These are phyloP conservation scores for Cactoblastis cactorum DNA, from an alignment of 2,888 invertebrate genomes.

Conservation along the genomic window DNA sequence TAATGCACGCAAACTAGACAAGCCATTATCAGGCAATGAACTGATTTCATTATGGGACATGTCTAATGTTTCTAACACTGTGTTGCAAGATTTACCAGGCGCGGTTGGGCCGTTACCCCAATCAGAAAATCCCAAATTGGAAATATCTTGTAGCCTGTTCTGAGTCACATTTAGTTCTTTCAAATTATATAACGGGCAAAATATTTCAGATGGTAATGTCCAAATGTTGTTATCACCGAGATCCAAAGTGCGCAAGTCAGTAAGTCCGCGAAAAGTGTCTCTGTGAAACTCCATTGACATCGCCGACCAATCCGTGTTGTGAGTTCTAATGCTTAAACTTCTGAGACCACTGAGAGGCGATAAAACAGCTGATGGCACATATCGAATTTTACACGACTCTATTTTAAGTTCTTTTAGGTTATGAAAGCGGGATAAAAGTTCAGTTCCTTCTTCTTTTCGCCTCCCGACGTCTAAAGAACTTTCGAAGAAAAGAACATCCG, in stretches of 20 bases:
- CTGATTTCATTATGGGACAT: slow-evolving; percentile 87
- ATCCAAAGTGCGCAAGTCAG: slow-evolving; percentile 83
- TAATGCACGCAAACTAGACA: slow-evolving; percentile 84
- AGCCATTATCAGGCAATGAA: slow-evolving; percentile 83
- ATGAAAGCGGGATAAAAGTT: slow-evolving; percentile 81
- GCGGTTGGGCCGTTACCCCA: slow-evolving; percentile 84
- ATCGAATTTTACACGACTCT: slow-evolving; percentile 88
- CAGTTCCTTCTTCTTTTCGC: slow-evolving; percentile 73
- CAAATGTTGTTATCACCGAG: slow-evolving; percentile 88
- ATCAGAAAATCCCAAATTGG: slow-evolving; percentile 86
- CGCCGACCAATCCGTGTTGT: slow-evolving; percentile 89
- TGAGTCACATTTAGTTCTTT: slow-evolving; percentile 85
- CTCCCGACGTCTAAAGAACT: slow-evolving; percentile 82
- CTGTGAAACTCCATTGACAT: slow-evolving; percentile 87
- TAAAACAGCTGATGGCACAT: slow-evolving; percentile 85
- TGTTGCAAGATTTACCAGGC: slow-evolving; percentile 84
- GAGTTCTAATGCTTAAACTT: slow-evolving; percentile 84
- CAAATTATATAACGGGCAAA: slow-evolving; percentile 85
- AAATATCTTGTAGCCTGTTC: slow-evolving; percentile 88
- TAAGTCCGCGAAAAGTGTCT: slow-evolving; percentile 84
- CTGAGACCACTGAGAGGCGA: slow-evolving; percentile 83
- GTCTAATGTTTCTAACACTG: slow-evolving; percentile 84
- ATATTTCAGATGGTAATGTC: slow-evolving; percentile 84
- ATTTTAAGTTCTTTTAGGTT: slow-evolving; percentile 84
- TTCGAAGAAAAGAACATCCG: slow-evolving; percentile 85